These are phyloP conservation scores for Yasuhikotakia modesta DNA, from an alignment of 2,797 vertebrate genomes.

Conservation along the genomic window DNA sequence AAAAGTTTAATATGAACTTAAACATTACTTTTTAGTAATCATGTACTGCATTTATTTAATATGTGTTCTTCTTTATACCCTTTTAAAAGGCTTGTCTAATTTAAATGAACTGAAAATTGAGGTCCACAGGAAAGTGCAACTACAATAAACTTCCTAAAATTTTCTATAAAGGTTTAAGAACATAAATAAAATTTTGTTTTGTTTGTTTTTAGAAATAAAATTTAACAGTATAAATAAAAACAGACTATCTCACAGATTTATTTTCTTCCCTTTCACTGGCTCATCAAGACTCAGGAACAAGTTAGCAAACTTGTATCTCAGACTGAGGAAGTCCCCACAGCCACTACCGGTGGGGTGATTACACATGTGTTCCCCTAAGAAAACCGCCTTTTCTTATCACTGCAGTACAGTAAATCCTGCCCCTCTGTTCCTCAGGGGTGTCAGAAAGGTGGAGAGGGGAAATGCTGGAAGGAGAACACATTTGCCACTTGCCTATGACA, in stretches of 20 bases:
- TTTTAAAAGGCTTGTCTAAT: no score
- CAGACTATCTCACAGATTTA: no score
- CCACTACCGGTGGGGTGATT: conserved; percentile 26
- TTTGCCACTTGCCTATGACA: conserved; percentile 98
- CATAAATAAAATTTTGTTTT: no score
- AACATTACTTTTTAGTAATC: neutral
- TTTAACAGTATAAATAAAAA: no score
- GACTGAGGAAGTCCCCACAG: conserved; percentile 21
- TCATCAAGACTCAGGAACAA: conserved; percentile 17
- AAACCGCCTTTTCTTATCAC: conserved; percentile 70
- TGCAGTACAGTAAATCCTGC: conserved; percentile 76
- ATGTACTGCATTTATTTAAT: no score
- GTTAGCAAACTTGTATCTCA: conserved; percentile 19
- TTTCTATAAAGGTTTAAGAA: no score
- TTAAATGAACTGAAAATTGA: no score
- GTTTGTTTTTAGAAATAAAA: no score
- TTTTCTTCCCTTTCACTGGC: neutral
- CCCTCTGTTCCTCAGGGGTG: conserved; percentile 62
- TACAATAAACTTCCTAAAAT: no score
- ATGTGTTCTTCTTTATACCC: no score
- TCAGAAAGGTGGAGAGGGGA: conserved; percentile 71
- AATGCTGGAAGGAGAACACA: conserved; percentile 87
- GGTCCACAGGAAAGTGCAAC: no score
- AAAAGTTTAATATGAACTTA: neutral
- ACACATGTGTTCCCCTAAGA: conserved; percentile 57